A percentile compares a stretch with the other conserved stretches of the same genome.
Evolutionary conservation across 2,888 invertebrate genomes (phyloP).

Genomic region (Clunio marinus): DNA sequence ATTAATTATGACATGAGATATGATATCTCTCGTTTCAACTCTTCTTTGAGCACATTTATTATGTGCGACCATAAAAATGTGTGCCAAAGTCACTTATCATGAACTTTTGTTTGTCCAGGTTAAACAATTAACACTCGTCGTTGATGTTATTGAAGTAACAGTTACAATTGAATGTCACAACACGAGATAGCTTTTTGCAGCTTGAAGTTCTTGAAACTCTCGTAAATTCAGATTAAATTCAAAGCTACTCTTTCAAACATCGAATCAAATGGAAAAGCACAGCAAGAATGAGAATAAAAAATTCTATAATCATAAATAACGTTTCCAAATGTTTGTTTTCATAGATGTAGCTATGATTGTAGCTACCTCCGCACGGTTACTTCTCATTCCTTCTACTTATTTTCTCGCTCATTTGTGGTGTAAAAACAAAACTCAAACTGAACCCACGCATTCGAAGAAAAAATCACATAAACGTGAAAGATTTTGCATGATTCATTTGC

Average conservation of each 20-base stretch:
- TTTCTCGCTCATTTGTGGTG: not conserved
- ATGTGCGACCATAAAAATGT: too few species aligned
- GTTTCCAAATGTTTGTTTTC: not conserved
- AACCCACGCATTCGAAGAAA: not conserved
- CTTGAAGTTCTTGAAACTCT: not conserved
- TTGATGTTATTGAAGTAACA: not conserved
- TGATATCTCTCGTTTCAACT: too few species aligned
- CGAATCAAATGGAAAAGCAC: too few species aligned
- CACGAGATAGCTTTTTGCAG: not conserved
- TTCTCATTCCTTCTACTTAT: not conserved
- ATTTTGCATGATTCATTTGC: not conserved
- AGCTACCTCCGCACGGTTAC: not conserved
- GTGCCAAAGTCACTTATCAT: slow-evolving; percentile 5
- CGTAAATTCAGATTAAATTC: too few species aligned
- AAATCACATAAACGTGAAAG: not conserved
- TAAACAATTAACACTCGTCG: not conserved
- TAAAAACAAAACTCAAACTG: not conserved
- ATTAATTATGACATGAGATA: too few species aligned
- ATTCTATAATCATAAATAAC: too few species aligned
- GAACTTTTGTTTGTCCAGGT: not conserved
- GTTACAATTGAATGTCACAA: not conserved
- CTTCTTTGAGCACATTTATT: too few species aligned
- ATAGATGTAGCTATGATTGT: too few species aligned
- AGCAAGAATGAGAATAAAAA: too few species aligned
- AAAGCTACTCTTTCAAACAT: too few species aligned